A percentile compares a stretch with the other conserved stretches of the same genome.
Conservation (phyloP, 1,140 invertebrate species). For the Ceratosolen fusciceps region DNA sequence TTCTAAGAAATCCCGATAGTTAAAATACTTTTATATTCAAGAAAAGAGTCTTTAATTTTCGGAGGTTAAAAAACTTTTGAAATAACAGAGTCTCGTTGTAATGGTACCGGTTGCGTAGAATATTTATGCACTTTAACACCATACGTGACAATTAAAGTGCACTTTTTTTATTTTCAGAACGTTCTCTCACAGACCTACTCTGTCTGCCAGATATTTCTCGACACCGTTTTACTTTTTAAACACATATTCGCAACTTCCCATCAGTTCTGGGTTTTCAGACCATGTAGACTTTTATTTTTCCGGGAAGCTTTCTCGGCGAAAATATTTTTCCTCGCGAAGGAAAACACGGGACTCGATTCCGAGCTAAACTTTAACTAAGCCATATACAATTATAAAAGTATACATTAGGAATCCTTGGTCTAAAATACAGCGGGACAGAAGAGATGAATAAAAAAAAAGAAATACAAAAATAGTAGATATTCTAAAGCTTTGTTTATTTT, state of each 20-base stretch:
- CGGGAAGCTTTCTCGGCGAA: background rate
- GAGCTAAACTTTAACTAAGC: background rate
- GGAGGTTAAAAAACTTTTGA: background rate
- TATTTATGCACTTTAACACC: background rate
- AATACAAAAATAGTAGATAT: too few species aligned
- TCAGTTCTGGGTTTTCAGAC: background rate
- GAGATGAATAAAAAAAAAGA: too few species aligned
- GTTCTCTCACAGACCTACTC: background rate
- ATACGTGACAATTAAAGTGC: background rate
- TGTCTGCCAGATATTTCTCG: background rate
- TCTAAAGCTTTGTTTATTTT: too few species aligned
- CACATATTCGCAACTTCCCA: background rate
- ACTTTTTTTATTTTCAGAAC: constrained; percentile 19
- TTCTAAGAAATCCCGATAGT: too few species aligned
- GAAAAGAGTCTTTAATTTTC: background rate
- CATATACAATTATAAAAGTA: background rate
- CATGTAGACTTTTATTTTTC: constrained; percentile 30
- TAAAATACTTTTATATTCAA: too few species aligned
- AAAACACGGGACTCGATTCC: constrained; percentile 18
- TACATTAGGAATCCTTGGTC: background rate
- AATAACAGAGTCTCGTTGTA: background rate
- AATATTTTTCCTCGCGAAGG: background rate
- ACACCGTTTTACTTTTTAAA: background rate
- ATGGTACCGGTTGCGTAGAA: background rate
- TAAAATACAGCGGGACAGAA: background rate